Conservation (phyloP, 1,140 invertebrate species). For the Tetranychus urticae region DNA sequence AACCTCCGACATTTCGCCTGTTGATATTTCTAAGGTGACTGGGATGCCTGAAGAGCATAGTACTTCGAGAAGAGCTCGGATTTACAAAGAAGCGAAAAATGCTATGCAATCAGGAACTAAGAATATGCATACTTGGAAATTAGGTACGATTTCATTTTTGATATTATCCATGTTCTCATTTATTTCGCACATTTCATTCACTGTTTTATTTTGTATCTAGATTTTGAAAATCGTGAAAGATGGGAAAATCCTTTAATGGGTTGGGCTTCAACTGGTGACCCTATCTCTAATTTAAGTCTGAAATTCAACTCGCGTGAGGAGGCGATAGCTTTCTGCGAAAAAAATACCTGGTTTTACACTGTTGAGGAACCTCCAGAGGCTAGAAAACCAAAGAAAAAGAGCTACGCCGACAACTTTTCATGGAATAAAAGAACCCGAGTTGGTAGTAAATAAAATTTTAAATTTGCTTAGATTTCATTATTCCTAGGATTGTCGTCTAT, state of each 20-base stretch:
- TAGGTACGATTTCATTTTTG: conserved; percentile 20
- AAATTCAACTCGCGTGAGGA: conserved; percentile 57
- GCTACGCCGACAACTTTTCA: conserved; percentile 76
- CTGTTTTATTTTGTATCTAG: conserved; percentile 16
- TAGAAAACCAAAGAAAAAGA: conserved; percentile 48
- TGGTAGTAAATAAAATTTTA: conserved; percentile 56
- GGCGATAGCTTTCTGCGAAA: conserved; percentile 74
- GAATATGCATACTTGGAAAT: conserved; percentile 65
- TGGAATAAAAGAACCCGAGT: conserved; percentile 87
- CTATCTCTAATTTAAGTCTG: conserved; percentile 61
- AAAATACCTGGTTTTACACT: conserved; percentile 74
- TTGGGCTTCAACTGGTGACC: conserved; percentile 51
- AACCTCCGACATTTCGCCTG: conserved; percentile 8
- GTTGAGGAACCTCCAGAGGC: conserved; percentile 38
- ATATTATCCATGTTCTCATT: not conserved
- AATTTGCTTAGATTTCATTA: too few relatives aligned
- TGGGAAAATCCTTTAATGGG: conserved; percentile 86
- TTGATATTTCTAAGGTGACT: conserved; percentile 28
- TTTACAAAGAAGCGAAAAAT: conserved; percentile 74
- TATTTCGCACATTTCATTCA: not conserved
- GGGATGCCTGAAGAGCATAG: conserved; percentile 77
- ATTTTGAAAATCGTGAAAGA: conserved; percentile 81
- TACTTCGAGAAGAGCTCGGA: conserved; percentile 51
- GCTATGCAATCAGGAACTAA: conserved; percentile 92
- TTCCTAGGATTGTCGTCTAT: too few relatives aligned